These are phyloP conservation scores for Gnathonemus longibarbis DNA, from an alignment of 2,113 vertebrate species.

Conservation along the genomic window DNA sequence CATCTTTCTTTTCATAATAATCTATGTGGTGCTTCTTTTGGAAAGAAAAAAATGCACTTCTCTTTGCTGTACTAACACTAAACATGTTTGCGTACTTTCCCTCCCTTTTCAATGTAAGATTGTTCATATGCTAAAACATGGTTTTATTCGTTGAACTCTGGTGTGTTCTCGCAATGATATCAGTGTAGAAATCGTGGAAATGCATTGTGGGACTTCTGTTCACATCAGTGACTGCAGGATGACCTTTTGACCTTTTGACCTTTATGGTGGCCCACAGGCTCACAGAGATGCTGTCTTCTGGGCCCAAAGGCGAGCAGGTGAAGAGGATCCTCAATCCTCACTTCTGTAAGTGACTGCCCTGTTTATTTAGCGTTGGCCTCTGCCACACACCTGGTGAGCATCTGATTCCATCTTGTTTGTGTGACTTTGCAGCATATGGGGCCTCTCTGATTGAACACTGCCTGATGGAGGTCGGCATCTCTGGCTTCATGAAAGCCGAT, in stretches of 20 bases:
- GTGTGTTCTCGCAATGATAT: neutral
- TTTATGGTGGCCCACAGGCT: constrained; percentile 56
- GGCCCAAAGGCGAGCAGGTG: constrained; percentile 76
- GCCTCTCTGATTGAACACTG: constrained; percentile 89
- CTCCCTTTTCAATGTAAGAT: neutral
- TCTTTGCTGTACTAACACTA: neutral
- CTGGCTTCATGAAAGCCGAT: constrained; percentile 70
- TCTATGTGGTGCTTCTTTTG: neutral
- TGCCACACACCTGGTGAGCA: neutral
- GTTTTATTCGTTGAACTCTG: neutral
- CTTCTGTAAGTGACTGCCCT: constrained; percentile 70
- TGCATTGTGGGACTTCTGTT: neutral
- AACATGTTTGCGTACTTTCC: neutral
- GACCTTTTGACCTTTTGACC: neutral
- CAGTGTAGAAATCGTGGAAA: neutral
- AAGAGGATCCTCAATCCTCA: constrained; percentile 86
- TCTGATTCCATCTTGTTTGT: neutral
- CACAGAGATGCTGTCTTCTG: constrained; percentile 69
- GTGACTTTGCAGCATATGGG: constrained; percentile 70
- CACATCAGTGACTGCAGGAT: neutral
- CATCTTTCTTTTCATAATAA: neutral
- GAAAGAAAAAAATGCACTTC: neutral
- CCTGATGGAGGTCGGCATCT: constrained; percentile 75
- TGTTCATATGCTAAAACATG: neutral
- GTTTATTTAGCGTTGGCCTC: neutral